phyloP scores from a whole-genome alignment of 2,888 invertebrate genomes.

The Cephus sareptanus region DNA sequence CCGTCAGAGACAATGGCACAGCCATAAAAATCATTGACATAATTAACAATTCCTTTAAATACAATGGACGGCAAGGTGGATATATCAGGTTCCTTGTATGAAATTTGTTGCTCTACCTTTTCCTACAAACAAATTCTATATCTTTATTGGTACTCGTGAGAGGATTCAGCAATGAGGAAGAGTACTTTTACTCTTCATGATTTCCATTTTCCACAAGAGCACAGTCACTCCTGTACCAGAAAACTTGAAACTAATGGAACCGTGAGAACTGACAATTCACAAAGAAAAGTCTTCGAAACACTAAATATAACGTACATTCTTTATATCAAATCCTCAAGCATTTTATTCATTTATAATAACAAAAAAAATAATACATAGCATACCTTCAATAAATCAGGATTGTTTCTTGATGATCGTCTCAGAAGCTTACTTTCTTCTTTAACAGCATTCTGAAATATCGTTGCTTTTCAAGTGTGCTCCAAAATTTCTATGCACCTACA shows the following conservation, averaged over 20 bases:
- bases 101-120: slow-evolving; percentile 19
- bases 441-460: slow-evolving; percentile 18
- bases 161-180: neutral
- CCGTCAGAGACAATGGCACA: slow-evolving; percentile 55
- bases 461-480: neutral
- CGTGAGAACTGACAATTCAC: neutral
- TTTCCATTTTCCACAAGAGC: too few relatives aligned
- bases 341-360: neutral
- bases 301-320: neutral
- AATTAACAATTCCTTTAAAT: slow-evolving; percentile 53
- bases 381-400: slow-evolving; percentile 40
- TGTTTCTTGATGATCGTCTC: slow-evolving; percentile 41
- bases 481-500: neutral
- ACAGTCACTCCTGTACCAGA: too few relatives aligned
- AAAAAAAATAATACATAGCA: slow-evolving; percentile 8
- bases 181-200: too few relatives aligned
- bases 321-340: neutral
- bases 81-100: slow-evolving; percentile 31
- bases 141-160: neutral
- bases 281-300: neutral
- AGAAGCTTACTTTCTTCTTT: slow-evolving; percentile 15
- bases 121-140: slow-evolving; percentile 26
- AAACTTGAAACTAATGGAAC: too few relatives aligned
- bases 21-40: slow-evolving; percentile 46
- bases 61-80: slow-evolving; percentile 37